Evolutionary conservation across 2,113 vertebrate genomes (phyloP).

Genomic region (Alces alces): DNA sequence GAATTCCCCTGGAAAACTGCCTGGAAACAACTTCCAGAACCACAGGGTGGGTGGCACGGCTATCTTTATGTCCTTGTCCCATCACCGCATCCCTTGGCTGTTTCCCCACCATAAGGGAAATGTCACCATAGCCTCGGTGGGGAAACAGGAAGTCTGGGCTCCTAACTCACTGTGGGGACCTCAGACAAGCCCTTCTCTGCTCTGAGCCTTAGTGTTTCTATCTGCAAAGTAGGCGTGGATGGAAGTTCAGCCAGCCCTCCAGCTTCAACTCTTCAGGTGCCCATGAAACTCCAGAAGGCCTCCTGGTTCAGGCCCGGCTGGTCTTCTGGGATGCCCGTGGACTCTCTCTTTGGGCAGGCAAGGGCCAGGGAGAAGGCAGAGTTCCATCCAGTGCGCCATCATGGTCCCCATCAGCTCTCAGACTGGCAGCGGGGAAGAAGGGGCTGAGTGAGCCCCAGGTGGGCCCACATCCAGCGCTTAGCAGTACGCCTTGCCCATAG

Average conservation of each 20-base stretch:
- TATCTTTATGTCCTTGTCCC: background rate
- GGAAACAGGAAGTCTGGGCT: background rate
- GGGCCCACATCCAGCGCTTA: background rate
- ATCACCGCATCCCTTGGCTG: rapidly evolving
- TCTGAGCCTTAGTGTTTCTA: background rate
- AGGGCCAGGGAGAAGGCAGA: background rate
- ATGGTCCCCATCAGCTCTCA: background rate
- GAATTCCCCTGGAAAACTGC: background rate
- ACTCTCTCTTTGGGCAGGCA: background rate
- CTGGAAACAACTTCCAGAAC: background rate
- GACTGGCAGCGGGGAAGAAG: background rate
- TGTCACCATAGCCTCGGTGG: background rate
- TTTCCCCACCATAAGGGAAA: too few relatives aligned
- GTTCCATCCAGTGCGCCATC: background rate
- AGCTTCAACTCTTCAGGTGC: background rate
- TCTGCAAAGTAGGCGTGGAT: background rate
- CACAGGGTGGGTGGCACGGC: rapidly evolving
- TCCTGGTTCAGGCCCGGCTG: background rate
- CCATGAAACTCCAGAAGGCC: background rate
- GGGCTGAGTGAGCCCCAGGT: background rate
- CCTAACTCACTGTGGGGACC: background rate
- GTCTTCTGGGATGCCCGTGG: background rate
- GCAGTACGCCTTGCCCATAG: background rate
- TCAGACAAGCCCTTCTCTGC: background rate
- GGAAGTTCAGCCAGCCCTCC: background rate